phyloP scores from a whole-genome alignment of 92 coral and sea anemone genomes.

The Parazoanthus atlanticus region DNA sequence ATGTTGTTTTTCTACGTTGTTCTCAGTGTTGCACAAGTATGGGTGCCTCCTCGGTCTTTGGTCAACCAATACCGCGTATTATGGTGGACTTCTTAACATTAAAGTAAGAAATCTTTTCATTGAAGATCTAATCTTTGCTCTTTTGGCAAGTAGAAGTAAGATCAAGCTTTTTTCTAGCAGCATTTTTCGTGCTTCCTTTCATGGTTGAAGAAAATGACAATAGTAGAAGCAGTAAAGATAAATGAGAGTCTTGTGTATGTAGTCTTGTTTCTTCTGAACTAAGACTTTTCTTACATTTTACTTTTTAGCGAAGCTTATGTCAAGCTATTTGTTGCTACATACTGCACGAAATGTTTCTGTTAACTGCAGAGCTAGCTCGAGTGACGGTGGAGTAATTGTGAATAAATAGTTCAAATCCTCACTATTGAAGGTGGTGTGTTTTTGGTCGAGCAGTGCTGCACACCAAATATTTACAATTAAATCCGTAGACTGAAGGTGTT shows the following conservation, averaged over 20 bases:
- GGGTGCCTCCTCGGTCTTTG: constrained; percentile 83
- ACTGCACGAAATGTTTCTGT: no score
- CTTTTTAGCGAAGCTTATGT: no score
- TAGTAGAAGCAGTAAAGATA: background rate
- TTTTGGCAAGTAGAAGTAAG: background rate
- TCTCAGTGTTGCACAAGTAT: constrained; percentile 73
- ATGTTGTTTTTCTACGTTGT: background rate
- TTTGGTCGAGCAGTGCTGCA: no score
- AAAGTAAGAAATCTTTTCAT: constrained; percentile 49
- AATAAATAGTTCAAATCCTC: no score
- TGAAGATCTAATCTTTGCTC: background rate
- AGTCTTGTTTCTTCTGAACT: no score
- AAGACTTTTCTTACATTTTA: no score
- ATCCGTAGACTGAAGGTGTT: no score
- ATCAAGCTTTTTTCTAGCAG: background rate
- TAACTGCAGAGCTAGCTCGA: no score
- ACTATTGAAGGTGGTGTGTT: no score
- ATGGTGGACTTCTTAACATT: constrained; percentile 75
- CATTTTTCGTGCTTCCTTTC: background rate
- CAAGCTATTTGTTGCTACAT: no score
- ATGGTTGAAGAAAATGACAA: background rate
- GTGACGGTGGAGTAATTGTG: no score
- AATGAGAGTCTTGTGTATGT: background rate
- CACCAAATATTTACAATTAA: no score
- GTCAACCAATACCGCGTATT: constrained; percentile 59